Evolutionary conservation across 2,888 invertebrate species (phyloP), one percentile per base, ranked within the genome.

Genomic region (Chaetogeoica ovagalla): DNA sequence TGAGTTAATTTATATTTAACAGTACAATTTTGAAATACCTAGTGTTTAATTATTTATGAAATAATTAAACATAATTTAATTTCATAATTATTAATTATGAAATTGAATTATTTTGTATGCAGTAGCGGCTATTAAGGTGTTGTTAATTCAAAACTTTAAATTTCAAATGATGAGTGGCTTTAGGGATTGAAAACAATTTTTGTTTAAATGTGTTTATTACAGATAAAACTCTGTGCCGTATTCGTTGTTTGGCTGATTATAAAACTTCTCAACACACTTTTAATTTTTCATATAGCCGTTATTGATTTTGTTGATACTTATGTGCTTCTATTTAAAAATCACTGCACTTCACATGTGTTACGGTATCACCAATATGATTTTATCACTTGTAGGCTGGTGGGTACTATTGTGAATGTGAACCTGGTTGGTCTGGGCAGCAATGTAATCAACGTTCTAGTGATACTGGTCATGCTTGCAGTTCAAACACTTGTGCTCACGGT

Each of bases 351-450:
- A 23, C 55, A 57, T 60, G 9, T 62, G 55, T 63, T 57, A 48
- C 1, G 66, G 66, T 76, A 30, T 68, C 75, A 59, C 66, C 70
- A 70, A 69, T 19, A 73, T 62, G 68, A 69, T 81, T 66, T 75
- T 65, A 62, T 72, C 75, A 69, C 75, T 81, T 81, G 79, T 79
- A 79, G 79, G 71, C 79, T 57, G 87, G 87, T 83, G 88, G 89
- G 84, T 91, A 90, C 87, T 89, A 88, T 84, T 94, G 94, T 88
- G 89, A 89, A 84, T 94, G 93, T 85, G 89, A 89, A 85, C 85
- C 88, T 82, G 93, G 93, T 82, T 94, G 91, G 90, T 86, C 89
- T 81, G 92, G 92, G 71, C 85, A 86, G 63, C 88, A 89, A 84
- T 90, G 90, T 85, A 88, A 89, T 69, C 82, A 81, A 60, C 81